Percentiles rank a stretch among this genome's conserved stretches.
Evolutionary conservation across 2,888 invertebrate species (phyloP).

Genomic region (Pachycephus smyrnensis): DNA sequence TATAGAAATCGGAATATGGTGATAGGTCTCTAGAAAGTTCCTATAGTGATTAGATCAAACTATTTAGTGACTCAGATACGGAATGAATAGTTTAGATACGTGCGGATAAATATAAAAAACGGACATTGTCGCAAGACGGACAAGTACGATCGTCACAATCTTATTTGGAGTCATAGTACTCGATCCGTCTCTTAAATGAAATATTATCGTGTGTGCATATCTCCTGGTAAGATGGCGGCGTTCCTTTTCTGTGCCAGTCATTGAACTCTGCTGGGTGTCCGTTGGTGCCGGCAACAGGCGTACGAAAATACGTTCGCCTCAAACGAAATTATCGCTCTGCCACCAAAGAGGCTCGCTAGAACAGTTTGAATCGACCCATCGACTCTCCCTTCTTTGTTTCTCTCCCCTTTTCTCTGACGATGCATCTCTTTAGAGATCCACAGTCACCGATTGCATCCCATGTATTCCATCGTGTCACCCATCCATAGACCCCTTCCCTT

Average conservation of each 20-base stretch:
- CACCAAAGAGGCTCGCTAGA: background rate
- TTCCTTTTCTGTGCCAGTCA: slow-evolving; percentile 64
- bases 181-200: slow-evolving; percentile 14
- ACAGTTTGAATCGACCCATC: background rate
- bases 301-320: slow-evolving; percentile 30
- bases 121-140: background rate
- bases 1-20: background rate
- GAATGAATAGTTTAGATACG: background rate
- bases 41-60: background rate
- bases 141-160: background rate
- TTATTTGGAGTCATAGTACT: background rate
- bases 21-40: background rate
- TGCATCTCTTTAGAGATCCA: background rate
- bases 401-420: background rate
- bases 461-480: background rate
- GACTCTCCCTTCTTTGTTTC: background rate
- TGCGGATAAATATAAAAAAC: background rate
- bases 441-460: background rate
- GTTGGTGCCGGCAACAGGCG: slow-evolving; percentile 30
- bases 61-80: background rate
- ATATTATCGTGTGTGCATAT: slow-evolving; percentile 45
- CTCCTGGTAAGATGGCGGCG: slow-evolving; percentile 54
- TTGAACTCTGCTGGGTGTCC: slow-evolving; percentile 52
- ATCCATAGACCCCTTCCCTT: background rate
- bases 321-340: background rate